These are phyloP conservation scores for Eilema griseolum DNA, from an alignment of 2,888 invertebrate species.

Conservation along the genomic window DNA sequence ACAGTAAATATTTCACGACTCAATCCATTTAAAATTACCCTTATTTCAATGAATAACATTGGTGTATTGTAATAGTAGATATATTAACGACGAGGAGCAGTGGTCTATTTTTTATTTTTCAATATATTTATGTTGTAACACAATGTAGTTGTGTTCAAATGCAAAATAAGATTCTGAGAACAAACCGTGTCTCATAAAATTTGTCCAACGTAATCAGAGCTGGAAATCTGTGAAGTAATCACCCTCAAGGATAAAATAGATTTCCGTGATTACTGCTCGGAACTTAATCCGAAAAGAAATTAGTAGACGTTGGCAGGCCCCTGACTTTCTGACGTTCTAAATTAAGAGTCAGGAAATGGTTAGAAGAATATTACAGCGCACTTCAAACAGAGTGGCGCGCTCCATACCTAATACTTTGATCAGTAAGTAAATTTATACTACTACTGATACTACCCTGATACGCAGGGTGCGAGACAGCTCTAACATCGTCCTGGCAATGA, in stretches of 20 bases:
- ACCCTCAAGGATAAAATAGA: conserved; percentile 27
- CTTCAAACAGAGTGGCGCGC: not conserved
- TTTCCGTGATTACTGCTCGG: conserved; percentile 29
- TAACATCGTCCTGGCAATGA: no score
- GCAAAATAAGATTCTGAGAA: not conserved
- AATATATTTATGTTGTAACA: not conserved
- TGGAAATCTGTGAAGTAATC: conserved; percentile 21
- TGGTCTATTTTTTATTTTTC: not conserved
- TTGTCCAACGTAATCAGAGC: conserved; percentile 14
- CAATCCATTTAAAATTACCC: no score
- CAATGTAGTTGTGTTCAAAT: not conserved
- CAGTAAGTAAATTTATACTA: not conserved
- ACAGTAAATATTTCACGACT: no score
- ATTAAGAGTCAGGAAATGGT: not conserved
- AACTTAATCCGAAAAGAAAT: conserved; percentile 41
- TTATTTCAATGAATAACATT: no score
- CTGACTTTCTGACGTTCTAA: conserved; percentile 26
- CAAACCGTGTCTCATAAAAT: conserved; percentile 15
- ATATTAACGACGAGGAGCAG: no score
- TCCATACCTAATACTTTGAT: not conserved
- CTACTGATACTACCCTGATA: no score
- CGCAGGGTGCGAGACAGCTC: no score
- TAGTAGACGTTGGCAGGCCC: conserved; percentile 21
- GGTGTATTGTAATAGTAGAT: no score
- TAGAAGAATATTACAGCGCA: not conserved